Conservation (phyloP, 1,140 invertebrate genomes). For the Pogonomyrmex californicus region DNA sequence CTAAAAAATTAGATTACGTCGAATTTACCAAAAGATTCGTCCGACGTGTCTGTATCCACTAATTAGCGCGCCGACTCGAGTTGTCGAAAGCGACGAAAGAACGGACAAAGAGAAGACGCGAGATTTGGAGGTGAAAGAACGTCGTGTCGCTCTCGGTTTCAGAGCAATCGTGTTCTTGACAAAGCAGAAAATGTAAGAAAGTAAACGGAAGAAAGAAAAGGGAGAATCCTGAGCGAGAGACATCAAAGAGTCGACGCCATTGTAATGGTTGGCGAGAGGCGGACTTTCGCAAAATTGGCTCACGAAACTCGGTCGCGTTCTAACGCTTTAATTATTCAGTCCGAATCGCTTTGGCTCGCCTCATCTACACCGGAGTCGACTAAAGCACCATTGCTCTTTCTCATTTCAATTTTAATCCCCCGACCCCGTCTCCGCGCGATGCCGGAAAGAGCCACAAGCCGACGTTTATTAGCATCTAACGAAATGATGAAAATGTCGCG, state of each 20-base stretch:
- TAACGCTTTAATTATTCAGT: slow-evolving; percentile 60
- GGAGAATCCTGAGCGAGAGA: slow-evolving; percentile 20
- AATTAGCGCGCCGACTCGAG: slow-evolving; percentile 39
- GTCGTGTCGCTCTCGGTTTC: slow-evolving; percentile 62
- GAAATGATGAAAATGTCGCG: slow-evolving; percentile 59
- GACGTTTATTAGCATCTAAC: slow-evolving; percentile 60
- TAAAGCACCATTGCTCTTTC: slow-evolving; percentile 48
- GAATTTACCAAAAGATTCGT: neutral
- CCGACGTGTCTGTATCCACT: slow-evolving; percentile 19
- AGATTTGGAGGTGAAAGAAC: slow-evolving; percentile 52
- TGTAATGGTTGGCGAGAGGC: slow-evolving; percentile 46
- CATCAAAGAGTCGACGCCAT: slow-evolving; percentile 57
- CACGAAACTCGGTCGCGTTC: slow-evolving; percentile 62
- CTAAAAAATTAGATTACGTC: neutral
- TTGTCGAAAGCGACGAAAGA: slow-evolving; percentile 18
- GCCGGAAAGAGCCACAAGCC: slow-evolving; percentile 47
- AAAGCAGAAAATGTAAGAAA: slow-evolving; percentile 61
- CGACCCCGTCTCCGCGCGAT: neutral
- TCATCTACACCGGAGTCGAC: slow-evolving; percentile 52
- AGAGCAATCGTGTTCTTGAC: slow-evolving; percentile 57
- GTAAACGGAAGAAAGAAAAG: neutral
- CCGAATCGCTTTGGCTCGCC: slow-evolving; percentile 48
- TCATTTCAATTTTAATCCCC: slow-evolving; percentile 59
- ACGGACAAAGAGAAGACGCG: slow-evolving; percentile 33
- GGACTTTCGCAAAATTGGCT: slow-evolving; percentile 60